Base-by-base conservation (phyloP, 1,140 invertebrate species). In the Aphaenogaster rudis region DNA sequence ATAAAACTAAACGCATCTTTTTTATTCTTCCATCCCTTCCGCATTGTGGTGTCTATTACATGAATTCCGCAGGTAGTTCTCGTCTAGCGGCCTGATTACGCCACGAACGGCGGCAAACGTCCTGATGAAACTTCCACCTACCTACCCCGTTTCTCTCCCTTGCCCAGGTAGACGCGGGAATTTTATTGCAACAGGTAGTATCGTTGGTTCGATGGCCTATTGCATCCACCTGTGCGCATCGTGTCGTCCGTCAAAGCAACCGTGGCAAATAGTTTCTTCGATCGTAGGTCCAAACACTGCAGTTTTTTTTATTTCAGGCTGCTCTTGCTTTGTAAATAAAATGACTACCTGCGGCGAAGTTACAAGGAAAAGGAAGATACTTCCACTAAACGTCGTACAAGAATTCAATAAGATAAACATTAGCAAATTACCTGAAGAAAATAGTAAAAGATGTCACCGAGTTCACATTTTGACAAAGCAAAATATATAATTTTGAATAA, bases 181-280 rank as follows among this genome's bases (percentile, higher is more conserved):
- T 91, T 90, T 91, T 91, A 93, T 93, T 92, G 93, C 93, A 91
- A 93, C 93, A 94, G 93, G 91, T 93, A 92, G 92, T 91, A 90
- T 91, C 88, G 77, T 79, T 90, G 88, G 86, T 84, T 84, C 91
- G 42, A 86, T 86, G 87, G 88, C 90, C 84, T 90, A 88, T 91
- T 86, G 88, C 88, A 87, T 86, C 67, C 86, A 86, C 86, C 86
- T 88, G 82, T 63, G 87, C 67, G 57, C 69, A 85, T 88, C 76
- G 63, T 76, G 63, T 82, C 72, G 67, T 39, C 77, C 85, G 77
- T 80, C 84, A 66, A 67, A 59, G 8, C 11, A 8, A 17, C 11
- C 59, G 39, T 74, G 28, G 21, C 69, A n/a, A 45, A 77, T 61
- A n/a, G 28, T 63, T 63, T 15, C 2, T 61, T 61, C 33, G 17